These are phyloP conservation scores for Periophthalmus magnuspinnatus DNA, from an alignment of 2,797 vertebrate genomes.

Conservation along the genomic window DNA sequence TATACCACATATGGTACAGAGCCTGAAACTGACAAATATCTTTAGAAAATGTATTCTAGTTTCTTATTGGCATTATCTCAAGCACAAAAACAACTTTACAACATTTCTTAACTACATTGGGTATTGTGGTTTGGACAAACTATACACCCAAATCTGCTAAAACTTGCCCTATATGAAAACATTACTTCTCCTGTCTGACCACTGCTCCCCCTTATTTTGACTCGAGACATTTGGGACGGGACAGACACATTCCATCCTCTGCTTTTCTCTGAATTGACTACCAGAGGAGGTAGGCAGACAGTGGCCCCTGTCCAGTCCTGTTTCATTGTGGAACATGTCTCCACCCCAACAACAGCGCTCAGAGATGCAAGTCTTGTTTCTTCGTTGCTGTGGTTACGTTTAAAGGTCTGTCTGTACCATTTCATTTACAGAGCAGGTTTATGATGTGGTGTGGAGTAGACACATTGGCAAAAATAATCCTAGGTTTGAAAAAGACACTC, in stretches of 20 bases:
- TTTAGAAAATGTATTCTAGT: neutral
- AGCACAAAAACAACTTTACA: slow-evolving; percentile 7
- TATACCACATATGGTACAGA: neutral
- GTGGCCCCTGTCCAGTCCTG: slow-evolving; percentile 17
- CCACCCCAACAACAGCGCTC: slow-evolving; percentile 45
- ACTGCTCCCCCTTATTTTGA: slow-evolving; percentile 44
- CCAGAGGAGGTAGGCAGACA: slow-evolving; percentile 20
- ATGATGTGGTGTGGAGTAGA: neutral
- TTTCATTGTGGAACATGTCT: slow-evolving; percentile 20
- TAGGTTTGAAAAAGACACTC: neutral
- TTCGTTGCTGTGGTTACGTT: neutral
- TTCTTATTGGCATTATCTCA: slow-evolving; percentile 4
- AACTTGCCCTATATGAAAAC: slow-evolving; percentile 1
- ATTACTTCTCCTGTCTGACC: slow-evolving; percentile 9
- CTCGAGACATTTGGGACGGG: slow-evolving; percentile 62
- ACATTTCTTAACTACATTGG: neutral
- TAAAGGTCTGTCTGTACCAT: neutral
- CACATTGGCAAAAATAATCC: neutral
- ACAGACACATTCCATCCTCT: slow-evolving; percentile 61
- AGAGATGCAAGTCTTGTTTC: slow-evolving; percentile 36
- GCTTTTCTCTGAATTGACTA: slow-evolving; percentile 25
- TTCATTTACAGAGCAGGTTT: neutral
- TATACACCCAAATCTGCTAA: neutral
- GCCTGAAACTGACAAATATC: neutral
- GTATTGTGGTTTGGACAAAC: slow-evolving; percentile 1